Evolutionary conservation across 2,797 vertebrate genomes (phyloP).

Genomic region (Hirundo rustica): DNA sequence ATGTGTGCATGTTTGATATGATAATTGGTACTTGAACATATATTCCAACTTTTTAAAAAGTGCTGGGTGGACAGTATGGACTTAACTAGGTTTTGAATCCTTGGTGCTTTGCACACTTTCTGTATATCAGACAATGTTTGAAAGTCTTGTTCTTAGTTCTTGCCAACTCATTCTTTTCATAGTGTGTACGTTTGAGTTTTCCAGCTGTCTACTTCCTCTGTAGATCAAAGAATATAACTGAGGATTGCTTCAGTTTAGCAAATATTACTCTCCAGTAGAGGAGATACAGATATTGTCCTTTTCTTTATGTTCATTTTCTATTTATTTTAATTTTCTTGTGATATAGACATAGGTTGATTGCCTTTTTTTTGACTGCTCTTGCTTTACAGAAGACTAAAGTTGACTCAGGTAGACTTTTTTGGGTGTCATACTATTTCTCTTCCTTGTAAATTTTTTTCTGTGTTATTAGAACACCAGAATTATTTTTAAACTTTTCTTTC

Average conservation of each 20-base stretch:
- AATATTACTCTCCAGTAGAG: neutral
- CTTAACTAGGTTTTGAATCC: neutral
- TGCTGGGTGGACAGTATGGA: fast-evolving
- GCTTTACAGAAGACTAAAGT: neutral
- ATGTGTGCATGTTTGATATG: neutral
- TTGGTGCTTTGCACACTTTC: neutral
- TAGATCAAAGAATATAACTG: neutral
- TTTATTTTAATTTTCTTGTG: neutral
- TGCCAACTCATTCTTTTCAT: neutral
- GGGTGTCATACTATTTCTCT: neutral
- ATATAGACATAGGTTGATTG: neutral
- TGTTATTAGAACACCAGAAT: neutral
- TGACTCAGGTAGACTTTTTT: neutral
- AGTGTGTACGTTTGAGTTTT: neutral
- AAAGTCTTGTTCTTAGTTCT: neutral
- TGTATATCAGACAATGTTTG: fast-evolving
- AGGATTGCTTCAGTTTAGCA: neutral
- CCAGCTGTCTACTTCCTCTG: neutral
- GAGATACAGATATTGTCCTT: fast-evolving
- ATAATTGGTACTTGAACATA: neutral
- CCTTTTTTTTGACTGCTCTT: neutral
- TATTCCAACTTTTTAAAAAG: neutral
- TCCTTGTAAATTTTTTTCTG: neutral
- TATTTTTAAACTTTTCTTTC: neutral
- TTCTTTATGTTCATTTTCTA: neutral